Percentiles rank a stretch among this genome's conserved stretches.
Evolutionary conservation across 1,140 invertebrate species (phyloP).

Genomic region (Orussus abietinus): DNA sequence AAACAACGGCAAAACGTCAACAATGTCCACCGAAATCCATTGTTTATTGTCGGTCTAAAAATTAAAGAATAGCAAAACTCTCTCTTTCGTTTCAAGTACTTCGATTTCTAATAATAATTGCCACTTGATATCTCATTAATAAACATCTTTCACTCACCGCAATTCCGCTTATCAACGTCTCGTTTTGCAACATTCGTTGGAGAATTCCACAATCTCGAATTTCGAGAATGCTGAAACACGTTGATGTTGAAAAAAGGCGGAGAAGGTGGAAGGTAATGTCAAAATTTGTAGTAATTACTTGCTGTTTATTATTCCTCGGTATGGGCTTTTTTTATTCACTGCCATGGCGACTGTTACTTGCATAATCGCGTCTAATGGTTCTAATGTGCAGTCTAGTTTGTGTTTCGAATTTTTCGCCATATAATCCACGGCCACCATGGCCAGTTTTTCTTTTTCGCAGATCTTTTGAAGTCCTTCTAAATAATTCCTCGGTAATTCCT

Average conservation of each 20-base stretch:
- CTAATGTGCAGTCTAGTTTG: constrained; percentile 37
- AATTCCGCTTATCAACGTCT: too few relatives aligned
- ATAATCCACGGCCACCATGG: constrained; percentile 44
- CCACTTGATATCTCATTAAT: too few relatives aligned
- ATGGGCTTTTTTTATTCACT: constrained; percentile 33
- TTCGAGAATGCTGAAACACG: constrained; percentile 37
- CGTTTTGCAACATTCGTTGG: constrained; percentile 39
- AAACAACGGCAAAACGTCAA: constrained; percentile 35
- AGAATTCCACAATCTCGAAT: constrained; percentile 46
- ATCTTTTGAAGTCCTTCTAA: constrained; percentile 38
- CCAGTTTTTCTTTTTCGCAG: constrained; percentile 40
- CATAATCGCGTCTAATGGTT: constrained; percentile 42
- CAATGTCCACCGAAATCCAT: constrained; percentile 37
- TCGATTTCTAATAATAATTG: too few relatives aligned
- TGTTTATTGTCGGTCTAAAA: too few relatives aligned
- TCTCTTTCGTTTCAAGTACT: too few relatives aligned
- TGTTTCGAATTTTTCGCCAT: constrained; percentile 37
- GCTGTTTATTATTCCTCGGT: constrained; percentile 42
- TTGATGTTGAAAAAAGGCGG: too few relatives aligned
- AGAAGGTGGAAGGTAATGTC: too few relatives aligned
- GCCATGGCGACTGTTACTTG: constrained; percentile 46
- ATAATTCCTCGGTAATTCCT: constrained; percentile 38
- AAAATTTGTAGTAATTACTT: constrained; percentile 27
- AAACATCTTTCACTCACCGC: too few relatives aligned
- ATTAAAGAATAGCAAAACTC: too few relatives aligned